phyloP scores from a whole-genome alignment of 2,797 vertebrate genomes.

The Myripristis murdjan region DNA sequence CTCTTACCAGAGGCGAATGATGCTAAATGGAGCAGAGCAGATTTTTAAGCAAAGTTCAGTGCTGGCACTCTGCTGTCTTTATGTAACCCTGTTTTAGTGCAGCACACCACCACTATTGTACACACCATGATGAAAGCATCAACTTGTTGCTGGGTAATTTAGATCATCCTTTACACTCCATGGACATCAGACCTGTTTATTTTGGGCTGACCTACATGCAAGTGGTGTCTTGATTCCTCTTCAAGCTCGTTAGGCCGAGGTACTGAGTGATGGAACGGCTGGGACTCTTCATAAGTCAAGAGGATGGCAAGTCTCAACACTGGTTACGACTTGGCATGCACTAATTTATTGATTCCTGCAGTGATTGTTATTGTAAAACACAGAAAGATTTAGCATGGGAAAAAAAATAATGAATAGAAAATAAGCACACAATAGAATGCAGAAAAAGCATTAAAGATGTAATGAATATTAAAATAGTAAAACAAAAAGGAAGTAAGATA shows the following conservation, averaged over 20 bases:
- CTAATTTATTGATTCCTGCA: conserved; percentile 7
- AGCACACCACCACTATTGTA: not conserved
- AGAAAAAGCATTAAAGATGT: too few relatives aligned
- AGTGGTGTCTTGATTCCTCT: conserved; percentile 25
- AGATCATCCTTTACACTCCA: not conserved
- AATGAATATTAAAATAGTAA: too few relatives aligned
- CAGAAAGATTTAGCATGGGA: too few relatives aligned
- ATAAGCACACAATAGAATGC: too few relatives aligned
- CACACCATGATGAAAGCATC: not conserved
- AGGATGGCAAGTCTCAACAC: conserved; percentile 10
- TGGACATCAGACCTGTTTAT: conserved; percentile 20
- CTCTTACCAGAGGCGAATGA: too few relatives aligned
- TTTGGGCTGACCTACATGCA: conserved; percentile 14
- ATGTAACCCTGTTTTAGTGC: not conserved
- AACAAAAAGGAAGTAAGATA: too few relatives aligned
- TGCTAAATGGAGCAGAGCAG: too few relatives aligned
- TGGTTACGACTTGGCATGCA: too few relatives aligned
- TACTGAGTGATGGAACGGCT: conserved; percentile 14
- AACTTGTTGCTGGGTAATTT: not conserved
- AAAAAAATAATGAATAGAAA: too few relatives aligned
- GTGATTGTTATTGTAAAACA: too few relatives aligned
- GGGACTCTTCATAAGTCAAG: not conserved
- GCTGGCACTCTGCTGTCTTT: too few relatives aligned
- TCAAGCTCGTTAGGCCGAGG: conserved; percentile 14
- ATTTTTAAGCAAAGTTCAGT: too few relatives aligned